Evolutionary conservation across 1,140 invertebrate genomes (phyloP).

Genomic region (Heterodera schachtii): DNA sequence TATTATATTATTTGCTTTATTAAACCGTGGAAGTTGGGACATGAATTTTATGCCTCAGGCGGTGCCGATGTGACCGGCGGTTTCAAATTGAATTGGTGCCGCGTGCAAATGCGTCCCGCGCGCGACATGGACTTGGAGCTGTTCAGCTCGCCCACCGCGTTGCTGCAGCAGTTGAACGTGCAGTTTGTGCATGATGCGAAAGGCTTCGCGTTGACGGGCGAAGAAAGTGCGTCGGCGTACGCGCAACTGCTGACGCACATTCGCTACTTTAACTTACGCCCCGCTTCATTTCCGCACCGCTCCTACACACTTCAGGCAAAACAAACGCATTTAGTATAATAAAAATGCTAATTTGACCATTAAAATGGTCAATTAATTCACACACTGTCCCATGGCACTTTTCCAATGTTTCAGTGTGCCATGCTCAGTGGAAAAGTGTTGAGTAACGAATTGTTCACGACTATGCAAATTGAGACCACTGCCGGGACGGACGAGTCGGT

Average conservation of each 20-base stretch:
- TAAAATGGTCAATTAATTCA: too few relatives aligned
- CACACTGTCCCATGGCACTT: not conserved
- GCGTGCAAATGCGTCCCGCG: constrained; percentile 59
- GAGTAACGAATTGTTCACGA: constrained; percentile 57
- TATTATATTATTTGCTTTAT: too few relatives aligned
- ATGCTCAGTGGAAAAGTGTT: constrained; percentile 58
- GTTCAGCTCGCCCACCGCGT: constrained; percentile 60
- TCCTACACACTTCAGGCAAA: constrained; percentile 53
- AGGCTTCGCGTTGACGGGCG: constrained; percentile 58
- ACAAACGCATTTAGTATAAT: too few relatives aligned
- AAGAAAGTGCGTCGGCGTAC: constrained; percentile 52
- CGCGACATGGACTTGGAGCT: constrained; percentile 65
- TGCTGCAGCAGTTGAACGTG: constrained; percentile 60
- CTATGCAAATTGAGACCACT: constrained; percentile 30
- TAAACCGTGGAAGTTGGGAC: too few relatives aligned
- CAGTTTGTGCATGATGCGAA: constrained; percentile 65
- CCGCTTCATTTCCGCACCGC: constrained; percentile 60
- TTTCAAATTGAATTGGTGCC: constrained; percentile 60
- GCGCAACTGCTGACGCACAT: constrained; percentile 59
- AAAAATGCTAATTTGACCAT: too few relatives aligned
- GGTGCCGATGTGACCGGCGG: constrained; percentile 52
- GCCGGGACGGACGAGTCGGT: constrained; percentile 28
- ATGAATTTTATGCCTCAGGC: constrained; percentile 4
- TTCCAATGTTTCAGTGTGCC: constrained; percentile 47
- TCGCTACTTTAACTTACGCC: constrained; percentile 64